phyloP scores from a whole-genome alignment of 30 jellyfish, hydroid and myxozoan genomes.

The Haliclystus octoradiatus region DNA sequence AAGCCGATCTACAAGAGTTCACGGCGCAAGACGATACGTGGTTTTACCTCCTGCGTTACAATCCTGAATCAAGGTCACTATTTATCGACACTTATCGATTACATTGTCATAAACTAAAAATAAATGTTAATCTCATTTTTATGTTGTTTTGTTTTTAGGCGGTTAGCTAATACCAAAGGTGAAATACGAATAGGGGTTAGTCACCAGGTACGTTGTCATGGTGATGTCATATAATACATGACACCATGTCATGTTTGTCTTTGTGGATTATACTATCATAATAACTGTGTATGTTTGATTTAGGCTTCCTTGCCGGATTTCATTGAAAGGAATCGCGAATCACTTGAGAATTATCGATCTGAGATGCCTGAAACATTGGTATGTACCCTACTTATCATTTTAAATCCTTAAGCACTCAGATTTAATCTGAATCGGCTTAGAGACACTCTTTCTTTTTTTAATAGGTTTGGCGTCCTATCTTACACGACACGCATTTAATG shows the following conservation, averaged over 20 bases:
- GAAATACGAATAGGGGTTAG: conserved; percentile 93
- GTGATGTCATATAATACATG: neutral
- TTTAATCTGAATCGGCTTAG: neutral
- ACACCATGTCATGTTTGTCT: no score
- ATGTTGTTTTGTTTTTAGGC: conserved; percentile 26
- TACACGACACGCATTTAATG: conserved; percentile 62
- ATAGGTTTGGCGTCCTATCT: conserved; percentile 79
- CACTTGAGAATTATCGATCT: neutral
- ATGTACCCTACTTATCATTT: neutral
- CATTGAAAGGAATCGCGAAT: neutral
- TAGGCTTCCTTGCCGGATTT: neutral
- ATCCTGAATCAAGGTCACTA: conserved; percentile 89
- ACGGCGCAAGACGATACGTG: conserved; percentile 79
- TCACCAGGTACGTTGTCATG: conserved; percentile 62
- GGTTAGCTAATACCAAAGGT: conserved; percentile 97
- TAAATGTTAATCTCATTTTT: neutral
- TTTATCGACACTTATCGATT: neutral
- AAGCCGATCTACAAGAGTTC: conserved; percentile 54
- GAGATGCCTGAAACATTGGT: neutral
- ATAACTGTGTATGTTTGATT: neutral
- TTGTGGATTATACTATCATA: no score
- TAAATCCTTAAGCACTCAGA: neutral
- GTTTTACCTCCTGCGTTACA: conserved; percentile 89
- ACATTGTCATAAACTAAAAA: neutral
- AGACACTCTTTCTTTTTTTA: neutral